These are phyloP conservation scores for Trachymyrmex septentrionalis DNA, from an alignment of 1,140 invertebrate species.

Conservation along the genomic window DNA sequence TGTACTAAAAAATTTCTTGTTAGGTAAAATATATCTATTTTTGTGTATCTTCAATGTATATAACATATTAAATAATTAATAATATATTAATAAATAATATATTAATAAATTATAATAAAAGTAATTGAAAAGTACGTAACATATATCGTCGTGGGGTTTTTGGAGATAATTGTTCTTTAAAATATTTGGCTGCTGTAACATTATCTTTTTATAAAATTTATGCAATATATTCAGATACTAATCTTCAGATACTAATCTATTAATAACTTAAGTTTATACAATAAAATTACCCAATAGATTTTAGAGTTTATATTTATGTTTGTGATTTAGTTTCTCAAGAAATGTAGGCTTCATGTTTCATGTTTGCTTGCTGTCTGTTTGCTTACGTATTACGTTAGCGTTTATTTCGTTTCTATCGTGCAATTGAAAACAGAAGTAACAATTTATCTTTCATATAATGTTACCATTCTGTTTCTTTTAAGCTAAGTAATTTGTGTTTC, in stretches of 20 bases:
- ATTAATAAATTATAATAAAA: no score
- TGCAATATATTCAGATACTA: neutral
- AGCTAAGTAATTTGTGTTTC: neutral
- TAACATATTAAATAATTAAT: no score
- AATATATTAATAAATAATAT: no score
- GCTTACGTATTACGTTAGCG: neutral
- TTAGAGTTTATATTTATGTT: slow-evolving; percentile 28
- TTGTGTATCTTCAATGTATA: no score
- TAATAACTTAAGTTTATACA: slow-evolving; percentile 12
- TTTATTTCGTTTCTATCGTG: slow-evolving; percentile 23
- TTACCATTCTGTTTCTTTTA: neutral
- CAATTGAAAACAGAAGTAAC: neutral
- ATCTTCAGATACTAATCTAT: no score
- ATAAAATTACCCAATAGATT: slow-evolving; percentile 13
- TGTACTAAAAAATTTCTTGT: neutral
- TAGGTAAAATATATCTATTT: neutral
- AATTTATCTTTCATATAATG: slow-evolving; percentile 14
- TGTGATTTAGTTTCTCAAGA: slow-evolving; percentile 21
- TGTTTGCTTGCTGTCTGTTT: slow-evolving; percentile 3
- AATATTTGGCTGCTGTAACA: neutral
- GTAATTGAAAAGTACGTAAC: no score
- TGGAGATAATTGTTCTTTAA: neutral
- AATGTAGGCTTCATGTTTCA: slow-evolving; percentile 10
- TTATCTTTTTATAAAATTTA: neutral
- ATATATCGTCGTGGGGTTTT: no score